phyloP scores from a whole-genome alignment of 2,888 invertebrate genomes.

The Glaucopsyche alexis region DNA sequence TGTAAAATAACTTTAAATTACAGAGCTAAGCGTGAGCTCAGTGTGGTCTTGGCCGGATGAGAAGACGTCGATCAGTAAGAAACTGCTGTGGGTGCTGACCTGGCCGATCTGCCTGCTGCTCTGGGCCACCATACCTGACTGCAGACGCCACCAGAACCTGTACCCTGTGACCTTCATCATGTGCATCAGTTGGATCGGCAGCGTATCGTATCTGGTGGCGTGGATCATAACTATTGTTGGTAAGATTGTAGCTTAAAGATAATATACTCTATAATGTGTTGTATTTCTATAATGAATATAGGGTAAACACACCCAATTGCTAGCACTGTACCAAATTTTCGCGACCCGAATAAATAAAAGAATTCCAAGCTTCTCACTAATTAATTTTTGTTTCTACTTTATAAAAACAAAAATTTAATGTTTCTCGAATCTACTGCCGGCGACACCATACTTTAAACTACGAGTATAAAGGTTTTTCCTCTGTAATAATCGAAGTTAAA shows the following conservation, averaged over 20 bases:
- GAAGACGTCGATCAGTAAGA: constrained; percentile 59
- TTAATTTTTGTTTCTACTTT: no score
- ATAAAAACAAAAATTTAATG: no score
- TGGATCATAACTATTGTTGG: constrained; percentile 92
- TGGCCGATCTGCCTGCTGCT: constrained; percentile 88
- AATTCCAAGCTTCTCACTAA: no score
- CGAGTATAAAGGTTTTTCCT: no score
- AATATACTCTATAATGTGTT: neutral
- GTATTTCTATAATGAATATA: no score
- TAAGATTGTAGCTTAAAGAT: constrained; percentile 56
- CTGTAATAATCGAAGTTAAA: no score
- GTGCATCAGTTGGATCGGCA: constrained; percentile 91
- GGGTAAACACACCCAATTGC: no score
- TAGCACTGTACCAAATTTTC: no score
- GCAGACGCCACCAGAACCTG: constrained; percentile 79
- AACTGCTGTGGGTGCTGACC: constrained; percentile 81
- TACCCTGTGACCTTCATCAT: constrained; percentile 87
- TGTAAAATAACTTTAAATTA: constrained; percentile 25
- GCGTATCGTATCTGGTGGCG: constrained; percentile 89
- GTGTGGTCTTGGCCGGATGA: constrained; percentile 81
- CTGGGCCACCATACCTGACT: constrained; percentile 88
- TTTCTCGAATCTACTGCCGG: no score
- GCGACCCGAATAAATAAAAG: no score
- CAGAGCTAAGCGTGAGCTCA: constrained; percentile 54
- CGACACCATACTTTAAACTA: no score